Evolutionary conservation across 1,140 invertebrate genomes (phyloP).

Genomic region (Drosophila tropicalis): DNA sequence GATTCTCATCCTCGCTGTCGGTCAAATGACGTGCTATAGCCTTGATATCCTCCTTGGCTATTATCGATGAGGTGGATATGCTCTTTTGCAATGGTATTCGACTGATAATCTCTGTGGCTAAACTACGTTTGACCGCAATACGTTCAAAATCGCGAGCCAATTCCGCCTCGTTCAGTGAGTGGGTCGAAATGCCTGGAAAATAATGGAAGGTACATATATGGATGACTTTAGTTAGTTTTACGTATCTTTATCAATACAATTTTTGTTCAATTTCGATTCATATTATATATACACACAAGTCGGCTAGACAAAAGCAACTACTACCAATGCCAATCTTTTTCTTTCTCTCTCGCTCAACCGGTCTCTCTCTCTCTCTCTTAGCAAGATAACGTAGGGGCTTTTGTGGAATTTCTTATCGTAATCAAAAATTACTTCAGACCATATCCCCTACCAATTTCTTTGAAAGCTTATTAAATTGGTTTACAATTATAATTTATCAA

Average conservation of each 20-base stretch:
- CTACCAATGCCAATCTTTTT: no score
- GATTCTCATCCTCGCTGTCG: conserved; percentile 83
- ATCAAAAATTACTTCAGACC: conserved; percentile 61
- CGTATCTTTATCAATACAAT: conserved; percentile 5
- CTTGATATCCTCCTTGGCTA: conserved; percentile 82
- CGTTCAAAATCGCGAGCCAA: conserved; percentile 88
- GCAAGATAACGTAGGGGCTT: conserved; percentile 53
- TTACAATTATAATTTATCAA: neutral
- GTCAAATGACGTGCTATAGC: conserved; percentile 79
- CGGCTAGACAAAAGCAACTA: neutral
- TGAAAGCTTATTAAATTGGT: conserved; percentile 24
- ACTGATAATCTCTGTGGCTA: conserved; percentile 86
- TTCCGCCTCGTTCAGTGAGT: conserved; percentile 93
- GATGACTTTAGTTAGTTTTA: conserved; percentile 31
- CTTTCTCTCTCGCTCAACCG: neutral
- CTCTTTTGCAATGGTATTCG: conserved; percentile 94
- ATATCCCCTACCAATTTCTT: conserved; percentile 22
- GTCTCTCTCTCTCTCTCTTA: neutral
- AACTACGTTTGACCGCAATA: conserved; percentile 85
- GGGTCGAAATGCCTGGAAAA: conserved; percentile 87
- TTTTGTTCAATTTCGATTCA: conserved; percentile 30
- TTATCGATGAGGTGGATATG: conserved; percentile 92
- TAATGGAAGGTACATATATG: conserved; percentile 12
- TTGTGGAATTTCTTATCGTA: conserved; percentile 75
- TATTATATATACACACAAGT: neutral